Percentiles rank a stretch among this genome's conserved stretches.
These are phyloP conservation scores for Sturnira hondurensis DNA, from an alignment of 2,113 vertebrate species.

Conservation along the genomic window DNA sequence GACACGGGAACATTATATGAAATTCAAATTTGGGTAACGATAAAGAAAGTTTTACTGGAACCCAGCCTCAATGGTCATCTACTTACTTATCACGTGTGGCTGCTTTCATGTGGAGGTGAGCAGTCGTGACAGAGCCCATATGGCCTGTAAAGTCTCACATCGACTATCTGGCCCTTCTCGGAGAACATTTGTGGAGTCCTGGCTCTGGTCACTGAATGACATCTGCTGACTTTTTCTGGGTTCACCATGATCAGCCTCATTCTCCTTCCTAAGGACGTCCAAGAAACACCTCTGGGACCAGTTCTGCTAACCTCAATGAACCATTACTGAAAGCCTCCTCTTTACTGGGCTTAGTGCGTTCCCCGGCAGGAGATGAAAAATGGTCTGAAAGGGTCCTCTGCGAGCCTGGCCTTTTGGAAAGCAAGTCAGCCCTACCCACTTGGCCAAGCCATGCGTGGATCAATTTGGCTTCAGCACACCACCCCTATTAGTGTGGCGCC, in stretches of 20 bases:
- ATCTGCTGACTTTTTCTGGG: not conserved
- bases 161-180: not conserved
- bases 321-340: not conserved
- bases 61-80: not conserved
- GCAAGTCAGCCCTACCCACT: not conserved
- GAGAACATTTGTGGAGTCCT: fast-evolving
- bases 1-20: not conserved
- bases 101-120: not conserved
- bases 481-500: fast-evolving
- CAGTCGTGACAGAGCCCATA: fast-evolving
- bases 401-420: not conserved
- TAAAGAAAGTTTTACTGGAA: not conserved
- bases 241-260: too few relatives aligned
- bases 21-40: not conserved
- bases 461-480: not conserved
- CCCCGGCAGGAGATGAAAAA: not conserved
- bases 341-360: not conserved
- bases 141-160: not conserved
- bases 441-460: not conserved
- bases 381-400: too few relatives aligned
- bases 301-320: not conserved
- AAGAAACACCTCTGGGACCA: not conserved
- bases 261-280: not conserved
- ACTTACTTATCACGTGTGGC: fast-evolving
- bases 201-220: not conserved